Conservation (phyloP, 2,797 vertebrate genomes). For the Petrocephalus sullivani region DNA sequence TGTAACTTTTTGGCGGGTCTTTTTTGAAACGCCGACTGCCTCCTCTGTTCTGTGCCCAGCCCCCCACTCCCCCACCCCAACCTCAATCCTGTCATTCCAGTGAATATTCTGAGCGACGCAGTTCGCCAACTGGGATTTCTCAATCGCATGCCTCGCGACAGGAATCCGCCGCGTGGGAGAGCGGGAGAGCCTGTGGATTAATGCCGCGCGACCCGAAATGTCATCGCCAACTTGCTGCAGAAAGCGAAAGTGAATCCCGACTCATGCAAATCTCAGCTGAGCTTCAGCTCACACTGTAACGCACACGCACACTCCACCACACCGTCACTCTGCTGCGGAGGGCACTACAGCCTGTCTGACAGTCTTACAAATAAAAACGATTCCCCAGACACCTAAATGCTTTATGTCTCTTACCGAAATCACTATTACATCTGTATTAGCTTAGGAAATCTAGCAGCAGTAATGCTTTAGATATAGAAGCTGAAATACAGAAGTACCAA, state of each 20-base stretch:
- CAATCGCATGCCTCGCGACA: not conserved
- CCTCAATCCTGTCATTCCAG: not conserved
- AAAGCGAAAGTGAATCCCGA: not conserved
- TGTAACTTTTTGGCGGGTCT: constrained; percentile 56
- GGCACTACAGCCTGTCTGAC: not conserved
- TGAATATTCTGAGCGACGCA: not conserved
- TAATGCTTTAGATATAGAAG: not conserved
- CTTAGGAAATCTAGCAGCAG: not conserved
- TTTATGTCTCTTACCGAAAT: not conserved
- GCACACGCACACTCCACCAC: not conserved
- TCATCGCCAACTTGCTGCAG: not conserved
- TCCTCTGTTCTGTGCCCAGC: constrained; percentile 28
- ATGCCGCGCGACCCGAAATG: not conserved
- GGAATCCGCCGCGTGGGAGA: not conserved
- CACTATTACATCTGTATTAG: not conserved
- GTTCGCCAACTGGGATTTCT: not conserved
- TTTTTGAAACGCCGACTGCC: constrained; percentile 48
- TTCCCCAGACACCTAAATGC: not conserved
- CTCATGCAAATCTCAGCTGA: not conserved
- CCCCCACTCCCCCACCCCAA: not conserved
- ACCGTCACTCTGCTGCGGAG: not conserved
- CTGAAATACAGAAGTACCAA: not conserved
- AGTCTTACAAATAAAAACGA: not conserved
- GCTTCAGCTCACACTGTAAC: not conserved
- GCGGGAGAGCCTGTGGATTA: not conserved